Evolutionary conservation across 2,113 vertebrate species (phyloP).

Genomic region (Mobula hypostoma): DNA sequence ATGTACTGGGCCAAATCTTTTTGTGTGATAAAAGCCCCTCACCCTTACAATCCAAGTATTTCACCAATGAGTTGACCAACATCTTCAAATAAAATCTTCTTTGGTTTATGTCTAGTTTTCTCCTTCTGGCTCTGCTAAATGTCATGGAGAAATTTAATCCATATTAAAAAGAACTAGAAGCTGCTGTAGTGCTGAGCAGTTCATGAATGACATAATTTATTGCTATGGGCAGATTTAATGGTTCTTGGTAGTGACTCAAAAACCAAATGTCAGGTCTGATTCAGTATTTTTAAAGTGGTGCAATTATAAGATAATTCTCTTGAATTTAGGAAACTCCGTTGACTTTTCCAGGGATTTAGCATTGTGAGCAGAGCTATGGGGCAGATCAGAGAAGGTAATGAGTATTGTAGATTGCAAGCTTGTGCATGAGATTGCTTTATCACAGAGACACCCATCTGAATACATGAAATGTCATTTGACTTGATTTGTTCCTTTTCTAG

Average conservation of each 20-base stretch:
- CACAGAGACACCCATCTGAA: not conserved
- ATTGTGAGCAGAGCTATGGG: not conserved
- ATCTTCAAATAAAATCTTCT: not conserved
- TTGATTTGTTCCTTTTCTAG: not conserved
- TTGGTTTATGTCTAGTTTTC: not conserved
- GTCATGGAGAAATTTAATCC: not conserved
- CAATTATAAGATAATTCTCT: slow-evolving; percentile 1
- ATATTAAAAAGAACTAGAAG: not conserved
- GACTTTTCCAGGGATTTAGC: not conserved
- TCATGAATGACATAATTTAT: not conserved
- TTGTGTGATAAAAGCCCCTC: no score
- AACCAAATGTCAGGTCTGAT: not conserved
- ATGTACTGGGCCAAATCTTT: no score
- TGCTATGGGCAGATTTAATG: not conserved
- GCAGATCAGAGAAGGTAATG: not conserved
- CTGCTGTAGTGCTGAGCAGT: no score
- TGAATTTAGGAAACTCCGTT: not conserved
- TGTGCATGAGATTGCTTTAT: not conserved
- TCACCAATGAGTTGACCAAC: not conserved
- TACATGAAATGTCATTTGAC: not conserved
- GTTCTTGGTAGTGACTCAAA: not conserved
- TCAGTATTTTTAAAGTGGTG: not conserved
- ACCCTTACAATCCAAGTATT: not conserved
- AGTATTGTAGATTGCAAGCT: not conserved
- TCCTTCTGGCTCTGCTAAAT: not conserved